Conservation (phyloP, 1,140 invertebrate species). For the Tribolium madens region DNA sequence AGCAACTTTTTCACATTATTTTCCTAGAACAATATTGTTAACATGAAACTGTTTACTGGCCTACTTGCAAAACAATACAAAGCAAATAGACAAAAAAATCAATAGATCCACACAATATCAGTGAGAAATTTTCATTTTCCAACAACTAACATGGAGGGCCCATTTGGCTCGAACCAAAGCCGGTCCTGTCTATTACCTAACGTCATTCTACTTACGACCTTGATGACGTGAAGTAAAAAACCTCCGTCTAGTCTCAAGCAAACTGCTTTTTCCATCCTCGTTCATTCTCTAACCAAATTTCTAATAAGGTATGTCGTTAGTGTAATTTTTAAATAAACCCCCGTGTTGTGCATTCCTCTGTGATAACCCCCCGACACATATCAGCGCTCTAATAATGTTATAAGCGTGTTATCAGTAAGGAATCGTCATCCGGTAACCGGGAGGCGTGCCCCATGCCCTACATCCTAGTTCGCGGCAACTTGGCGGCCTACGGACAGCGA, state of each 20-base stretch:
- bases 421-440: slow-evolving; percentile 9
- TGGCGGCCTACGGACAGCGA: slow-evolving; percentile 85
- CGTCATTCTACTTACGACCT: neutral
- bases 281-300: no score
- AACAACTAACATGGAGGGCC: no score
- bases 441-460: slow-evolving; percentile 76
- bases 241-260: neutral
- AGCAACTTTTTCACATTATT: no score
- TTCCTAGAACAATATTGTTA: neutral
- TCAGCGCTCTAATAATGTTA: neutral
- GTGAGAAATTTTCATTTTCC: neutral
- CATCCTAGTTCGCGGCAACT: slow-evolving; percentile 88
- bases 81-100: neutral
- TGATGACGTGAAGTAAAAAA: slow-evolving; percentile 24
- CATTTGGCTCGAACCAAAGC: neutral
- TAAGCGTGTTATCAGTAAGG: slow-evolving; percentile 15
- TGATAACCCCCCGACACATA: neutral
- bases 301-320: no score
- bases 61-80: neutral
- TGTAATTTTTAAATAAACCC: no score
- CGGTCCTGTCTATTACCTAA: neutral
- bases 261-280: no score
- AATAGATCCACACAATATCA: neutral
- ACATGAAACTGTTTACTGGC: neutral
- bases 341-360: no score